Evolutionary conservation across 2,797 vertebrate genomes (phyloP), one percentile per base, ranked within the genome.

Genomic region (Cyclura pinguis): DNA sequence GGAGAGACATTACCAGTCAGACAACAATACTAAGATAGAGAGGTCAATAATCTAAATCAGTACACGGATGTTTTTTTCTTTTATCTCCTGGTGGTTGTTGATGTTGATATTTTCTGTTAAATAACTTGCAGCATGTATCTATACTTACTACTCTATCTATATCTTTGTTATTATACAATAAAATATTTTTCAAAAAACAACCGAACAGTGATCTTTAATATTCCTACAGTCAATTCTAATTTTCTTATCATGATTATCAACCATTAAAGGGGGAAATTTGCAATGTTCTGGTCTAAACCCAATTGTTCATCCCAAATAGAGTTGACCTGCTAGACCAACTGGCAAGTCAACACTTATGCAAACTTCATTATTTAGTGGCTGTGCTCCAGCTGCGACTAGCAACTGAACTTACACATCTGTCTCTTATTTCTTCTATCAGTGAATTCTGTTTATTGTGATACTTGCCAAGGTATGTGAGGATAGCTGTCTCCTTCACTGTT

Each of bases 381-480:
- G 16, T 59, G 20, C 57, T 59, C 59, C 59, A 62, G 20, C 20
- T 69, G 10, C 10, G 29, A 69, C 67, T 69, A 69, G 67, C 67
- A 69, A 32, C 32, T 69, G 67, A 13, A 69, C 29, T 69, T 12
- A 13, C 13, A 69, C 67, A 2, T 88, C 87, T 38, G 22, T 81
- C 32, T 5, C 57, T 77, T 47, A 42, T 77, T 52, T 18, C 29
- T 86, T 78, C 47, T 47, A 57, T 52, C 18, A 69, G 13, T 87
- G 69, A 18, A 77, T 0, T 0, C 0, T 1, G 1, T 4, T 88
- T 86, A 87, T 89, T 78, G 84, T 20, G 50, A 85, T 73, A 92
- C 98, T 97, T 94, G 98, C 99, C 98, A 0, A 98, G 97, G 55
- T 99, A 99, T 6, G 95, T 97, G 67, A 99, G 97, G 27, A 88